Evolutionary conservation across 1,140 invertebrate genomes (phyloP).

Genomic region (Anastrepha obliqua): DNA sequence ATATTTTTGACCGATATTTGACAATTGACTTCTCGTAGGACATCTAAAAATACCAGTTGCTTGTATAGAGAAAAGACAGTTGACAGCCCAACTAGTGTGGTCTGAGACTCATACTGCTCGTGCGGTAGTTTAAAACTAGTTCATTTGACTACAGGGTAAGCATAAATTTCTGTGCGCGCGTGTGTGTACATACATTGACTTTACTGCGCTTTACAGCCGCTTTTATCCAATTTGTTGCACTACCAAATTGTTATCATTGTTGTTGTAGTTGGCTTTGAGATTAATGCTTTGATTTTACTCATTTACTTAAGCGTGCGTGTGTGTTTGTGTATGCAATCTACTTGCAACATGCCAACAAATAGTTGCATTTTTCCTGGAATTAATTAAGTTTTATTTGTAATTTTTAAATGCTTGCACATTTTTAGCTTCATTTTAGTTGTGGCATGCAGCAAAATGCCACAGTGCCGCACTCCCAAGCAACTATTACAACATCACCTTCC

Average conservation of each 20-base stretch:
- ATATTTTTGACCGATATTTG: too few relatives aligned
- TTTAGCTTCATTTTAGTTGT: neutral
- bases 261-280: constrained; percentile 26
- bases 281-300: constrained; percentile 30
- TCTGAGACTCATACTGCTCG: too few relatives aligned
- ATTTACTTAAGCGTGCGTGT: neutral
- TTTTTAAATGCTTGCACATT: constrained; percentile 48
- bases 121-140: too few relatives aligned
- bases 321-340: neutral
- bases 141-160: too few relatives aligned
- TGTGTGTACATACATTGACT: neutral
- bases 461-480: neutral
- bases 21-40: too few relatives aligned
- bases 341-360: constrained; percentile 35
- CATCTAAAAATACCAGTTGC: too few relatives aligned
- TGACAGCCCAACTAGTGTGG: too few relatives aligned
- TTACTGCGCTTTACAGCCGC: constrained; percentile 12
- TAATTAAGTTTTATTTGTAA: constrained; percentile 40
- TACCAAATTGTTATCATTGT: constrained; percentile 12
- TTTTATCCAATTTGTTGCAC: constrained; percentile 45
- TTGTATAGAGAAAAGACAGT: too few relatives aligned
- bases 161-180: neutral
- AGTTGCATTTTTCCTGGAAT: constrained; percentile 39
- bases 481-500: constrained; percentile 28
- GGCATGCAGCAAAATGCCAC: neutral